Evolutionary conservation across 2,797 vertebrate species (phyloP).

Genomic region (Poeciliopsis gracilis): DNA sequence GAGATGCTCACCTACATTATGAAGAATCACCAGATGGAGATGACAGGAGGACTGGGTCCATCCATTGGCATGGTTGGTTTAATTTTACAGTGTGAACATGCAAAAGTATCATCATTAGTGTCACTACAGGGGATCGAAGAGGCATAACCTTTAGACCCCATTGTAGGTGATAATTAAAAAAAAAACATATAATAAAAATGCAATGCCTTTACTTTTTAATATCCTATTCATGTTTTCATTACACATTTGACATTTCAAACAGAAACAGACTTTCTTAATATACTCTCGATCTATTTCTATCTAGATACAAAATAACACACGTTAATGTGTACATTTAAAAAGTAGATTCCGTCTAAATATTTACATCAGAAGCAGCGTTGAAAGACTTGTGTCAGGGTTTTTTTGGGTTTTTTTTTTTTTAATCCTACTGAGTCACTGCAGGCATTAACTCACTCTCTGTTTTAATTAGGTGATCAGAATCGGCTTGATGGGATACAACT

Average conservation of each 20-base stretch:
- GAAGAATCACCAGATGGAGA: constrained; percentile 87
- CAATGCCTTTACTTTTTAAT: neutral
- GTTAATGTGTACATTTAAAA: neutral
- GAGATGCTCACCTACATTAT: constrained; percentile 87
- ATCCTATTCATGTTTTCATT: neutral
- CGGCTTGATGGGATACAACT: constrained; percentile 95
- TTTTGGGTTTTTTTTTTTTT: constrained; percentile 17
- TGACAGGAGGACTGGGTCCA: constrained; percentile 92
- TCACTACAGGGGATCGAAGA: neutral
- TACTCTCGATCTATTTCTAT: neutral
- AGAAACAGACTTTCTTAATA: no score
- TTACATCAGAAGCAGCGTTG: neutral
- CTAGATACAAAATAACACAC: neutral
- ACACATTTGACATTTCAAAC: neutral
- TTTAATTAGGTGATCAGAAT: constrained; percentile 89
- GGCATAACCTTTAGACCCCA: neutral
- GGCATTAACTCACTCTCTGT: constrained; percentile 23
- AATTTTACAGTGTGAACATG: neutral
- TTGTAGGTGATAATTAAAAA: neutral
- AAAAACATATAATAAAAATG: neutral
- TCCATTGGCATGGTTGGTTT: constrained; percentile 86
- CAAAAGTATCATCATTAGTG: neutral
- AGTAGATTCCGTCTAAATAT: neutral
- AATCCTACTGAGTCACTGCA: constrained; percentile 41
- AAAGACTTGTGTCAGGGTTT: constrained; percentile 11